Evolutionary conservation across 2,113 vertebrate genomes (phyloP), one percentile per base, ranked within the genome.

Genomic region (Onychostoma macrolepis): DNA sequence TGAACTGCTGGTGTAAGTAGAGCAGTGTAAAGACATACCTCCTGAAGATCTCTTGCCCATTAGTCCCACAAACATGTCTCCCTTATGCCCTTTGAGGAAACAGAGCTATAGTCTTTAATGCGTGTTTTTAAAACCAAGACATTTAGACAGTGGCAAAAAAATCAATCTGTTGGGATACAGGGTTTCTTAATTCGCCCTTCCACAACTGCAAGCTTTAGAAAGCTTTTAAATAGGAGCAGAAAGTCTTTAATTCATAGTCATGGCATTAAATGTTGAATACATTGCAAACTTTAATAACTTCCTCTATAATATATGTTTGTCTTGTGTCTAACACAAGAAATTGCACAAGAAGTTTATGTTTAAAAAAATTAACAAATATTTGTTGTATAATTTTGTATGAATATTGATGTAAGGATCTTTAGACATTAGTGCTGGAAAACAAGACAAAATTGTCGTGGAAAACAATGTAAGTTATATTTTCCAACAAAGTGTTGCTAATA

Each of bases 31-130:
- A 38, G 36, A 5, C 84, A 85, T 88, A 95, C 95, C 95, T 87
- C 88, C 90, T 41, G 92, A 90, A 36, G 91, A 67, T 78, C 94
- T 93, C 76, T 92, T 92, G n/a, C 93, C 93, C 93, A 94, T 95
- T 41, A 95, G 93, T 53, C 93, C 93, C 67, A 94, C 92, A 83
- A 92, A 93, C 48, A 6, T 82, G 41, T 94, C 92, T 58, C 92
- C 91, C 89, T 94, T 95, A 81, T 94, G 92, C 65, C 92, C 96
- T 96, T 45, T 76, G 21, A 28, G 24, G 48, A 67, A 24, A 50
- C 19, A 48, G 50, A 19, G 53, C 53, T 56, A n/a, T n/a, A 1
- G 53, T 24, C 53, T 58, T 58, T 58, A 61, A n/a, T 10, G 21
- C 21, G n/a, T 61, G 10, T 33, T 36, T 53, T 85, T 38, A 12